A percentile compares a stretch with the other conserved stretches of the same genome.
Evolutionary conservation across 2,797 vertebrate genomes (phyloP).

Genomic region (Petrocephalus sullivani): DNA sequence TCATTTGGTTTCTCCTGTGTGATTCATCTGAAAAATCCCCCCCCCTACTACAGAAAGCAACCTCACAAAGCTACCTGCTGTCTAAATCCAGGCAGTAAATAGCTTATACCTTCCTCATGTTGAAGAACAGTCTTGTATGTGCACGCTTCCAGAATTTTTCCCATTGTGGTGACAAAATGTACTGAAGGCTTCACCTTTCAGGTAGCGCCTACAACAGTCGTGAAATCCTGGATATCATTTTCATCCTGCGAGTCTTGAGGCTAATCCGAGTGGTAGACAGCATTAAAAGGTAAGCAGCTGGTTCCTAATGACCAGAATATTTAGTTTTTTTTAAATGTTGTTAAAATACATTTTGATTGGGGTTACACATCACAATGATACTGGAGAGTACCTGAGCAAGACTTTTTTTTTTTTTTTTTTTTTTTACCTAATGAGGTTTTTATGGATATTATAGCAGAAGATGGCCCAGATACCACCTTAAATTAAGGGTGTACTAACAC

Average conservation of each 20-base stretch:
- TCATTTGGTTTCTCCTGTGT: neutral
- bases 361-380: neutral
- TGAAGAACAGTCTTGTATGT: neutral
- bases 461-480: neutral
- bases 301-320: neutral
- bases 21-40: neutral
- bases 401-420: neutral
- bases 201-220: constrained; percentile 74
- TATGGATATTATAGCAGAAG: neutral
- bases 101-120: neutral
- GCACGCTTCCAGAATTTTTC: neutral
- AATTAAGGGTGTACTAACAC: neutral
- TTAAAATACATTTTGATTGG: neutral
- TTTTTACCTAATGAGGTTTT: neutral
- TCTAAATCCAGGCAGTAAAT: neutral
- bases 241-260: constrained; percentile 81
- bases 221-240: constrained; percentile 85
- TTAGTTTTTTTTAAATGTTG: neutral
- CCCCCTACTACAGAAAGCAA: neutral
- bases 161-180: neutral
- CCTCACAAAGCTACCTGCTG: neutral
- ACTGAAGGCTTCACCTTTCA: constrained; percentile 38
- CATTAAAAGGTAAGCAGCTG: constrained; percentile 68
- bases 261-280: constrained; percentile 84
- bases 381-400: neutral